phyloP scores from a whole-genome alignment of 2,888 invertebrate genomes.

The Thereva nobilitata region DNA sequence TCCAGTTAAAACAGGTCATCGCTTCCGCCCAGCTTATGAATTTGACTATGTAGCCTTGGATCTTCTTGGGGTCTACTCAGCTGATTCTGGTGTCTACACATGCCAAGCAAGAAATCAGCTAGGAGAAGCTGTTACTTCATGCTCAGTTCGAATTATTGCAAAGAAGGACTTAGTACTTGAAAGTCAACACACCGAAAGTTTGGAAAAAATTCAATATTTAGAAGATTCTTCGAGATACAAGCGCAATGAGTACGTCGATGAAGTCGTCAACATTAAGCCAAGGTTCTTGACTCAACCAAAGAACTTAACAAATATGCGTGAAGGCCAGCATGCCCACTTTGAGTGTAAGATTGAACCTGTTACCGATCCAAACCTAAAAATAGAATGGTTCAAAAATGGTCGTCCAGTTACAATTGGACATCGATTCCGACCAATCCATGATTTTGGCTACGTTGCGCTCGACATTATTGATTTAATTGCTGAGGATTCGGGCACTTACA shows the following conservation, averaged over 20 bases:
- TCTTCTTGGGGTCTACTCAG: constrained; percentile 94
- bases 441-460: constrained; percentile 97
- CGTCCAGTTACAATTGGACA: constrained; percentile 92
- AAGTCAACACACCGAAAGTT: constrained; percentile 86
- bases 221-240: constrained; percentile 87
- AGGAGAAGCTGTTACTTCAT: constrained; percentile 92
- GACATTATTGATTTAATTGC: constrained; percentile 95
- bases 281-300: constrained; percentile 86
- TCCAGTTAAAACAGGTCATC: constrained; percentile 88
- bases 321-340: constrained; percentile 94
- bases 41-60: constrained; percentile 97
- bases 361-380: constrained; percentile 93
- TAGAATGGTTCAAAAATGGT: constrained; percentile 97
- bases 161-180: constrained; percentile 87
- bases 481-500: constrained; percentile 93
- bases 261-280: constrained; percentile 80
- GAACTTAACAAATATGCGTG: constrained; percentile 79
- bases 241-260: constrained; percentile 79
- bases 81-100: constrained; percentile 94
- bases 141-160: constrained; percentile 85
- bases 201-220: constrained; percentile 89
- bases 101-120: constrained; percentile 92
- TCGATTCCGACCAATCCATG: constrained; percentile 94
- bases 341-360: constrained; percentile 97
- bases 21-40: constrained; percentile 95